phyloP scores from a whole-genome alignment of 2,797 vertebrate genomes.

The Hapalemur alaotrensis region DNA sequence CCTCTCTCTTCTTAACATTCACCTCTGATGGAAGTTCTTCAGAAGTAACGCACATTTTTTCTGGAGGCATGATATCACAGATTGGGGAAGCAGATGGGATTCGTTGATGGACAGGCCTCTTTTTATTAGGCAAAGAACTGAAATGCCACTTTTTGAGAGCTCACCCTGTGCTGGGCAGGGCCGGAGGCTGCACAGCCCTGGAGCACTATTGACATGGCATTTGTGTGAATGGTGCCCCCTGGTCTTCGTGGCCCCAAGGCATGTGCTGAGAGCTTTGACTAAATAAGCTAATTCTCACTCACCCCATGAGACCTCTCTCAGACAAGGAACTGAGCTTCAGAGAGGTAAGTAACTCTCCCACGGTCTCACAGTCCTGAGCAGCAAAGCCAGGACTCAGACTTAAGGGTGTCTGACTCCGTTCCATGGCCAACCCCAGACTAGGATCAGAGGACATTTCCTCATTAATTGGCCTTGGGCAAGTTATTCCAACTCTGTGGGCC shows the following conservation, averaged over 20 bases:
- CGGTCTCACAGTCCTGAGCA: not conserved
- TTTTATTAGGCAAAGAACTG: not conserved
- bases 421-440: not conserved
- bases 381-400: not conserved
- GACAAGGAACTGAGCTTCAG: not conserved
- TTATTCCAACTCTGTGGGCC: not conserved
- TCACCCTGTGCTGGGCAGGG: no score
- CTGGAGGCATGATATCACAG: not conserved
- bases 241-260: not conserved
- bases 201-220: fast-evolving
- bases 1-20: not conserved
- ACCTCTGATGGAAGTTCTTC: not conserved
- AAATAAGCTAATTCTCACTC: no score
- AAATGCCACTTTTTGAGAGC: not conserved
- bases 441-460: not conserved
- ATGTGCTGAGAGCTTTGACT: not conserved
- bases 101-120: not conserved
- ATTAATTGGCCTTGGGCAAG: not conserved
- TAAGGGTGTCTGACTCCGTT: not conserved
- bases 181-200: fast-evolving
- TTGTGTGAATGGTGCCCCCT: not conserved
- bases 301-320: not conserved
- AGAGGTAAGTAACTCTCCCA: not conserved
- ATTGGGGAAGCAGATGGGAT: not conserved
- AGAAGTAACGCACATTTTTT: not conserved